Evolutionary conservation across 64 coral and sea anemone species (phyloP), one percentile per base, ranked within the genome.

Genomic region (Pocillopora damicornis): DNA sequence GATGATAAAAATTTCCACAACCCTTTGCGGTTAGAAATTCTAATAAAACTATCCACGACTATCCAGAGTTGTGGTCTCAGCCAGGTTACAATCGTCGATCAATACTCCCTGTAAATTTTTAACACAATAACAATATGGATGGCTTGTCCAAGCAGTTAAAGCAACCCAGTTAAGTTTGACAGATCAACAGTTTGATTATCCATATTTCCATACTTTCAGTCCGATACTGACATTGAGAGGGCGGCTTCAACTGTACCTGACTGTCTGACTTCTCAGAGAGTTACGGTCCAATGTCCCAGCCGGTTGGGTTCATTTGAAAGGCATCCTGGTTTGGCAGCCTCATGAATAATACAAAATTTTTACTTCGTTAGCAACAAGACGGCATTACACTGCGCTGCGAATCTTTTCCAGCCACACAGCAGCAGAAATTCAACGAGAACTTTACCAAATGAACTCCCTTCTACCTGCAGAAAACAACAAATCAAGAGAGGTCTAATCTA

Each of bases 231-330:
- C 14, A 42, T 63, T 42, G 61, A 38, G n/a, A 71, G 37, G 61
- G 63, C 61, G 63, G 62, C 80, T 36, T 69, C 58, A 9, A 38
- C 37, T 38, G 63, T 18, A 72, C 22, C 17, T 71, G 38, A 84
- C 25, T 30, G 30, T 30, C 30, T 84, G 42, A 69, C 64, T 84
- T 84, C 56, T 25, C 35, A 67, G 63, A 72, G 64, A 67, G 81
- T 84, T 84, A 84, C 81, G 81, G 63, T 84, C 25, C 64, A 84
- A 34, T 80, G 78, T 80, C 5, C 18, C 77, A 83, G 80, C 61
- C 61, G 80, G 61, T 83, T 35, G 16, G 37, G 64, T 38, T 84
- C 81, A 84, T 67, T 57, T 72, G 64, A 84, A 84, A 71, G 81
- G 36, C 75, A 42, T 20, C 75, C 75, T 56, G 57, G 76, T 23